phyloP scores from a whole-genome alignment of 1,140 invertebrate species.

The Pachypeltis micranthus region DNA sequence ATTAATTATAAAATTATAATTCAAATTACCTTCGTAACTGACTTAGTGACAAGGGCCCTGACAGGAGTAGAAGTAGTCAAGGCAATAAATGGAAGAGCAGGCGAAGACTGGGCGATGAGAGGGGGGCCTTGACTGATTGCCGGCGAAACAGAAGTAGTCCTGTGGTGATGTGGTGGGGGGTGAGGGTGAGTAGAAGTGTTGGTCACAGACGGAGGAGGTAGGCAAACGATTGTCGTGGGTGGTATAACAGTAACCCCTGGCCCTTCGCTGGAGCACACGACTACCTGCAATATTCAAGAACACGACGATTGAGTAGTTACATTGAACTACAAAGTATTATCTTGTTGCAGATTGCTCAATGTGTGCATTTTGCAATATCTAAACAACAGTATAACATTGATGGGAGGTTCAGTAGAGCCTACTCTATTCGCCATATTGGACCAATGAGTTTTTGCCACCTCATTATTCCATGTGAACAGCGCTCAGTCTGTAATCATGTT shows the following conservation, averaged over 20 bases:
- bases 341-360: too few relatives aligned
- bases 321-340: too few relatives aligned
- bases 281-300: background rate
- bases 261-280: slow-evolving; percentile 13
- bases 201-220: slow-evolving; percentile 34
- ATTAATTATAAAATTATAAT: background rate
- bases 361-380: too few relatives aligned
- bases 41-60: slow-evolving; percentile 37
- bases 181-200: slow-evolving; percentile 23
- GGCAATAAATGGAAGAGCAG: slow-evolving; percentile 39
- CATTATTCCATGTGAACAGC: too few relatives aligned
- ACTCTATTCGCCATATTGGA: too few relatives aligned
- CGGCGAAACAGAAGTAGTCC: slow-evolving; percentile 17
- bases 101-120: slow-evolving; percentile 32
- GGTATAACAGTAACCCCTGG: slow-evolving; percentile 35
- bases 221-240: slow-evolving; percentile 40
- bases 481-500: too few relatives aligned
- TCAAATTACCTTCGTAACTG: slow-evolving; percentile 32
- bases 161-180: slow-evolving; percentile 24
- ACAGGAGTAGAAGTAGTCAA: slow-evolving; percentile 37
- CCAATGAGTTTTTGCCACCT: too few relatives aligned
- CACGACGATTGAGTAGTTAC: too few relatives aligned
- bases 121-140: slow-evolving; percentile 33
- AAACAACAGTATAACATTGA: too few relatives aligned
- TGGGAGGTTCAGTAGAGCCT: too few relatives aligned